phyloP scores from a whole-genome alignment of 2,888 invertebrate species.

The Hirtodrosophila duncani region DNA sequence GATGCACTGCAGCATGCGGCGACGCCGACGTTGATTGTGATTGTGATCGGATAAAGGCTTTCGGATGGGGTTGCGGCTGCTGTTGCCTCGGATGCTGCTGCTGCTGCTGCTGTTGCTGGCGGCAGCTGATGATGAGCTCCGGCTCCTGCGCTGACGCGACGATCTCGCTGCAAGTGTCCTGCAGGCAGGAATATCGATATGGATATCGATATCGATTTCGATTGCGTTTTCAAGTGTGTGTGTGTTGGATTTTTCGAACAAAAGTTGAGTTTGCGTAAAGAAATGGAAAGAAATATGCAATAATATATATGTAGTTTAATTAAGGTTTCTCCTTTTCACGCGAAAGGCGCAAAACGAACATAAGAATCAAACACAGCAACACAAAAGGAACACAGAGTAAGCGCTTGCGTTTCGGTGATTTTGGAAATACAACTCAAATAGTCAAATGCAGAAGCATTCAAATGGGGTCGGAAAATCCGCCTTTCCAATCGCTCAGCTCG shows the following conservation, averaged over 20 bases:
- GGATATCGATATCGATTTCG: slow-evolving; percentile 21
- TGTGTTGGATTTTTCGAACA: slow-evolving; percentile 39
- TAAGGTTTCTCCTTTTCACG: slow-evolving; percentile 17
- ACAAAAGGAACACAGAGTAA: slow-evolving; percentile 49
- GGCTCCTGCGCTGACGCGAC: slow-evolving; percentile 63
- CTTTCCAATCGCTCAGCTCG: no score
- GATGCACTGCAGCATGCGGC: slow-evolving; percentile 66
- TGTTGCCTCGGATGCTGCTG: slow-evolving; percentile 36
- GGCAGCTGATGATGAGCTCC: slow-evolving; percentile 73
- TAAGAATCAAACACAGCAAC: slow-evolving; percentile 58
- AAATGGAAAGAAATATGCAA: slow-evolving; percentile 66
- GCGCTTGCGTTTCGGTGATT: slow-evolving; percentile 35
- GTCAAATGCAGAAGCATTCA: no score
- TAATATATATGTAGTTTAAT: slow-evolving; percentile 48
- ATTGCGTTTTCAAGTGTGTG: slow-evolving; percentile 15
- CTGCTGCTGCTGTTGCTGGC: slow-evolving; percentile 36
- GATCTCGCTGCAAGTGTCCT: slow-evolving; percentile 74
- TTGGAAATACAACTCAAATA: no score
- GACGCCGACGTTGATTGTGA: slow-evolving; percentile 73
- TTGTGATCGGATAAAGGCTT: slow-evolving; percentile 74
- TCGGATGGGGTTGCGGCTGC: slow-evolving; percentile 50
- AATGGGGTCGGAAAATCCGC: no score
- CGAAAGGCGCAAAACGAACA: slow-evolving; percentile 11
- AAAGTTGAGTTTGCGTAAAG: slow-evolving; percentile 51
- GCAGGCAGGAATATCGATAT: slow-evolving; percentile 22